Conservation (phyloP, 1,140 invertebrate genomes). For the Drosophila paulistorum region DNA sequence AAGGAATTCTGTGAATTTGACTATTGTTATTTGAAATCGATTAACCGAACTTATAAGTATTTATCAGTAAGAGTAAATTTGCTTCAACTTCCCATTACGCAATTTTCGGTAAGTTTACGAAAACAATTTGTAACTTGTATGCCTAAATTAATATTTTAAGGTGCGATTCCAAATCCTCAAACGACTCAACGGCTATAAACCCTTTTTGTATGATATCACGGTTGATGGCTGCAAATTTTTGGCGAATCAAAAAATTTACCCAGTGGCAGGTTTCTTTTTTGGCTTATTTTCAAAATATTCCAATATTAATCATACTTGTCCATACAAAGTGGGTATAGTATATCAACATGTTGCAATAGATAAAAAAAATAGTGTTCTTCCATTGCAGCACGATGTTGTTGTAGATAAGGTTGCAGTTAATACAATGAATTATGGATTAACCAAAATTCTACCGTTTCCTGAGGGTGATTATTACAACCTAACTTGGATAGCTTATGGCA, state of each 20-base stretch:
- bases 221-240: constrained; percentile 15
- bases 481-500: not conserved
- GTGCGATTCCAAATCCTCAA: not conserved
- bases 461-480: not conserved
- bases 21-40: not conserved
- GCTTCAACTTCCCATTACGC: not conserved
- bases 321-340: not conserved
- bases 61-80: not conserved
- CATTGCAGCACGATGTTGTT: not conserved
- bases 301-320: constrained; percentile 12
- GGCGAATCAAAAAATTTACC: not conserved
- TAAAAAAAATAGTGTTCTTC: not conserved
- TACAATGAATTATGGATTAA: not conserved
- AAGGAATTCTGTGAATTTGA: constrained; percentile 6
- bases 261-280: not conserved
- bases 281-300: not conserved
- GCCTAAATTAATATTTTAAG: not conserved
- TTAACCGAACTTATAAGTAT: constrained; percentile 16
- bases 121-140: not conserved
- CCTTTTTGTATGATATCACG: constrained; percentile 16
- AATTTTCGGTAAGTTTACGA: not conserved
- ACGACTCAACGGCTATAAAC: constrained; percentile 15
- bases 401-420: not conserved
- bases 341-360: no score
- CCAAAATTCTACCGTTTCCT: constrained; percentile 8